These are phyloP conservation scores for Temnothorax longispinosus DNA, from an alignment of 1,140 invertebrate species.

Conservation along the genomic window DNA sequence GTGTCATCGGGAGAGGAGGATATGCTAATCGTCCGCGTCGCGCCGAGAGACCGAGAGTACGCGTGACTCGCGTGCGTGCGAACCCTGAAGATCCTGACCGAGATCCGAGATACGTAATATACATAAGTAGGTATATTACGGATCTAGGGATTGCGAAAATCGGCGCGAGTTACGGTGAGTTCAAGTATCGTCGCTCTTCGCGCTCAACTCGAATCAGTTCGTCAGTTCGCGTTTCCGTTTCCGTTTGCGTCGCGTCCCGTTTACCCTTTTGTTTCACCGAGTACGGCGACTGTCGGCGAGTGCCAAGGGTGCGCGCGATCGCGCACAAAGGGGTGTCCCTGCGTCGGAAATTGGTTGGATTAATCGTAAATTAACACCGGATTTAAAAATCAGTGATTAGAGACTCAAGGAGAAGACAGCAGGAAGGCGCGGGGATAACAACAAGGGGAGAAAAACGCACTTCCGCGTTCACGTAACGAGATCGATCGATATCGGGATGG, in stretches of 20 bases:
- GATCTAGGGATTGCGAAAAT: not conserved
- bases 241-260: not conserved
- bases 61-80: conserved; percentile 30
- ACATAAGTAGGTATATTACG: not conserved
- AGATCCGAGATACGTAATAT: conserved; percentile 7
- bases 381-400: not conserved
- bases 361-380: not conserved
- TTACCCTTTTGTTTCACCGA: not conserved
- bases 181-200: not conserved
- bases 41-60: not conserved
- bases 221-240: not conserved
- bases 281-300: too few species aligned
- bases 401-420: not conserved
- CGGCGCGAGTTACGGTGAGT: conserved; percentile 17
- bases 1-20: conserved; percentile 24
- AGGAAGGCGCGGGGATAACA: not conserved
- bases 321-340: not conserved
- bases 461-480: conserved; percentile 20
- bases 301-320: too few species aligned
- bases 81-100: not conserved
- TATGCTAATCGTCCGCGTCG: conserved; percentile 29
- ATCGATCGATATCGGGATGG: conserved; percentile 29
- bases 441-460: not conserved
- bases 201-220: not conserved
- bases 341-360: not conserved